Conservation (phyloP, 2,888 invertebrate genomes). For the Pinctada fucata region DNA sequence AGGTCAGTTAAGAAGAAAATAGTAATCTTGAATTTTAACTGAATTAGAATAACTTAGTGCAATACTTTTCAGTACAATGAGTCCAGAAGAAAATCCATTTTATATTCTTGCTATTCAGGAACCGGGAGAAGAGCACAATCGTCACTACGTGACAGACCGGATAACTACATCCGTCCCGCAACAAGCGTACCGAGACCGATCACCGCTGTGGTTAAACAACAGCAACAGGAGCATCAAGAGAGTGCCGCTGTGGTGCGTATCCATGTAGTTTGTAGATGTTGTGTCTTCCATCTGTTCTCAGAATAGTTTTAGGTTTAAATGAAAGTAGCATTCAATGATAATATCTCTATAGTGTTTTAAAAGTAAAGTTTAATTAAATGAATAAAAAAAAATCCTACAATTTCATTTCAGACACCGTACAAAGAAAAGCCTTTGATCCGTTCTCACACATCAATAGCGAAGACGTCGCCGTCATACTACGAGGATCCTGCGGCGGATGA, state of each 20-base stretch:
- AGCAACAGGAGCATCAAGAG: background rate
- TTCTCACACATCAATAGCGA: constrained; percentile 12
- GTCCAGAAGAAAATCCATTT: no score
- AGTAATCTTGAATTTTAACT: background rate
- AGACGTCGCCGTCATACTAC: background rate
- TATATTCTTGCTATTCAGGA: background rate
- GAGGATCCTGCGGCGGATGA: constrained; percentile 7
- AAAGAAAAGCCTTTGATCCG: constrained; percentile 1
- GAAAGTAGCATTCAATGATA: background rate
- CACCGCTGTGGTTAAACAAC: constrained; percentile 3
- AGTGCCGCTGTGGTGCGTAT: no score
- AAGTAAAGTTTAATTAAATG: background rate
- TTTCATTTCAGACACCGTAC: background rate
- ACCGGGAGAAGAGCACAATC: constrained; percentile 1
- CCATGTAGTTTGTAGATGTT: no score
- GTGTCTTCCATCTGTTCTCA: no score
- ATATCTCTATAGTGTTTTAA: background rate
- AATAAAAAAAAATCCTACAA: background rate
- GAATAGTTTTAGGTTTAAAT: no score
- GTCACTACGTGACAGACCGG: constrained; percentile 1
- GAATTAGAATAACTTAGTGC: no score
- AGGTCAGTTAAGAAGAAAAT: background rate
- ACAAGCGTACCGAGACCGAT: constrained; percentile 11
- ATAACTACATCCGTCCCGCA: constrained; percentile 12
- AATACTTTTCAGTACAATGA: no score